Conservation (phyloP, 1,140 invertebrate species). For the Bombus balteatus region DNA sequence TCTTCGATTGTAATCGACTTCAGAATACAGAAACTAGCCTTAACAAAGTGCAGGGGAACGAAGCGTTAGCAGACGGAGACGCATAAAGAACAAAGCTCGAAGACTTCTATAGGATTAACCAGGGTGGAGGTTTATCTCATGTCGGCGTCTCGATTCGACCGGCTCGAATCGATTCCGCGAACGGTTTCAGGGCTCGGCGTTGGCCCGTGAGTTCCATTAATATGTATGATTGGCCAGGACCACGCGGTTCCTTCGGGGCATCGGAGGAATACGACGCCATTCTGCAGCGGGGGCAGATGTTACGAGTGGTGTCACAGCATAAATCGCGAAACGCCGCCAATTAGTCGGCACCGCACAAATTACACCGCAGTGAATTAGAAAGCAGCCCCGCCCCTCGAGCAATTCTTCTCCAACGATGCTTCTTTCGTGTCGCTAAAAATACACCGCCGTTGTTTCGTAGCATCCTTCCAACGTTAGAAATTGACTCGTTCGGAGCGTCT, state of each 20-base stretch:
- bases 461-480: not conserved
- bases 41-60: not conserved
- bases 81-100: not conserved
- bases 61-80: too few relatives aligned
- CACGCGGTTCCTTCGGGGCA: conserved; percentile 66
- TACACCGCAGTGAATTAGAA: conserved; percentile 67
- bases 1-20: not conserved
- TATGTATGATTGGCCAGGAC: conserved; percentile 77
- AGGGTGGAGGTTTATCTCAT: not conserved
- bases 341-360: conserved; percentile 72
- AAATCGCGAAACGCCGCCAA: conserved; percentile 72
- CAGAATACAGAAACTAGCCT: not conserved
- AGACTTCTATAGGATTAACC: not conserved
- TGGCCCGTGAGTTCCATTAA: conserved; percentile 72
- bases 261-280: conserved; percentile 35
- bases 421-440: not conserved
- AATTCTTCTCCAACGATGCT: conserved; percentile 7
- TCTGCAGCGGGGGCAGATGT: conserved; percentile 65
- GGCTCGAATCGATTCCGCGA: conserved; percentile 58
- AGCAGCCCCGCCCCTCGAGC: conserved; percentile 22
- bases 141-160: not conserved
- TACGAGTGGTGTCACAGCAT: conserved; percentile 70
- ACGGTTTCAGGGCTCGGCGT: conserved; percentile 53
- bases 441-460: not conserved
- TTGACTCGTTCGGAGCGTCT: not conserved